Conservation (phyloP, 2,113 vertebrate genomes). For the Pteropus alecto region DNA sequence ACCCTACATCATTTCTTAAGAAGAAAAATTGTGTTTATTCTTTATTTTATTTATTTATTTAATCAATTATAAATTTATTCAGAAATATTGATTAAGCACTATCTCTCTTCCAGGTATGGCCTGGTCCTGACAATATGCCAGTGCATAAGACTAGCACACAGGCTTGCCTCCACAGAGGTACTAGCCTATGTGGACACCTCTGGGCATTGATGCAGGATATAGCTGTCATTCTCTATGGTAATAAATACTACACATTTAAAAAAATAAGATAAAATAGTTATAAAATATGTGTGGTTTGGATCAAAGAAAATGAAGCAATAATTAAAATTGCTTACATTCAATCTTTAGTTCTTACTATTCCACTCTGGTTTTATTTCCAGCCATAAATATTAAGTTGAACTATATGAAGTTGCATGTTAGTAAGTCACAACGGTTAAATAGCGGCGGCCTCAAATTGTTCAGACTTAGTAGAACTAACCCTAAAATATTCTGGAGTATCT, state of each 20-base stretch:
- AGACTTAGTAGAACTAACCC: background rate
- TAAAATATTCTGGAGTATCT: background rate
- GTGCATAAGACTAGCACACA: accelerated
- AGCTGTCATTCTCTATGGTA: background rate
- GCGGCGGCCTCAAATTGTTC: background rate
- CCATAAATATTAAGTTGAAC: background rate
- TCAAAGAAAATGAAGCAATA: background rate
- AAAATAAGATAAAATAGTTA: background rate
- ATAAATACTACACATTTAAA: background rate
- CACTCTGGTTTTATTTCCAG: background rate
- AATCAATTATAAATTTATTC: background rate
- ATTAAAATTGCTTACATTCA: background rate
- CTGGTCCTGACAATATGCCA: accelerated
- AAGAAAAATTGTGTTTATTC: background rate
- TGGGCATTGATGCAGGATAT: background rate
- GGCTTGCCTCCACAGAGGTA: background rate
- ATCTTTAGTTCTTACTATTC: background rate
- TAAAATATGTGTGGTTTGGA: background rate
- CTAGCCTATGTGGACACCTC: too few relatives aligned
- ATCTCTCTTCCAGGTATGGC: background rate
- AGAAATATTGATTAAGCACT: background rate
- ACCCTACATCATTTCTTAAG: background rate
- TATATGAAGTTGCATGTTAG: background rate
- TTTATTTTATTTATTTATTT: background rate
- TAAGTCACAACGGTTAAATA: background rate